Conservation (phyloP, 2,888 invertebrate genomes). For the Gerris lacustris region DNA sequence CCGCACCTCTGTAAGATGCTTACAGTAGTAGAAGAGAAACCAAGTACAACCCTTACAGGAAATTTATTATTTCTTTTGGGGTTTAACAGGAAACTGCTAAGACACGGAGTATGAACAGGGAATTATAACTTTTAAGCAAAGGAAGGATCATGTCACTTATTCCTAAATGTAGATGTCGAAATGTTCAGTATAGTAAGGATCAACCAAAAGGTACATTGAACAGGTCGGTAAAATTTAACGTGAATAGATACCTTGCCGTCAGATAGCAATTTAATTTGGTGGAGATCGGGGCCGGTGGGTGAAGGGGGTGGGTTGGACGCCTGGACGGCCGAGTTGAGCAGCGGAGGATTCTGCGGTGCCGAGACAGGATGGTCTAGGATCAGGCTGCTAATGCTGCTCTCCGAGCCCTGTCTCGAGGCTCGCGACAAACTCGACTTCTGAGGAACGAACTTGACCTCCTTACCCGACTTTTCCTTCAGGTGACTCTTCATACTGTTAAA, state of each 20-base stretch:
- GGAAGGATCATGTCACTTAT: too few species aligned
- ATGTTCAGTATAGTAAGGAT: too few species aligned
- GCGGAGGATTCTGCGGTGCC: conserved; percentile 14
- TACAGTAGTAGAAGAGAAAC: too few species aligned
- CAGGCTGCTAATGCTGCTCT: conserved; percentile 38
- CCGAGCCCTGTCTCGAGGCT: conserved; percentile 40
- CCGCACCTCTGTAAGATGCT: too few species aligned
- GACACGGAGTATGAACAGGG: too few species aligned
- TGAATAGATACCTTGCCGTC: conserved; percentile 34
- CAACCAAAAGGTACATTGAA: too few species aligned
- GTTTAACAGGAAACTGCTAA: too few species aligned
- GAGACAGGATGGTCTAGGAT: conserved; percentile 34
- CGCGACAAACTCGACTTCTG: conserved; percentile 42
- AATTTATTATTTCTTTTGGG: too few species aligned
- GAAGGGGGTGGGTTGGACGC: conserved; percentile 11
- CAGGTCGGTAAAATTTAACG: too few species aligned
- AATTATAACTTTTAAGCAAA: too few species aligned
- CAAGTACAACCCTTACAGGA: too few species aligned
- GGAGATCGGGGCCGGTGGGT: conserved; percentile 15
- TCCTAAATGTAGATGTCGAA: too few species aligned
- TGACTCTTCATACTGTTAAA: conserved; percentile 79
- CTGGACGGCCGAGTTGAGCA: not conserved
- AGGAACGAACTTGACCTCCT: conserved; percentile 52
- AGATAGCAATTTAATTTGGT: conserved; percentile 33
- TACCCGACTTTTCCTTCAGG: conserved; percentile 78